Percentiles rank a stretch among this genome's conserved stretches.
Conservation (phyloP, 1,140 invertebrate genomes). For the Chironomus striatipennis region DNA sequence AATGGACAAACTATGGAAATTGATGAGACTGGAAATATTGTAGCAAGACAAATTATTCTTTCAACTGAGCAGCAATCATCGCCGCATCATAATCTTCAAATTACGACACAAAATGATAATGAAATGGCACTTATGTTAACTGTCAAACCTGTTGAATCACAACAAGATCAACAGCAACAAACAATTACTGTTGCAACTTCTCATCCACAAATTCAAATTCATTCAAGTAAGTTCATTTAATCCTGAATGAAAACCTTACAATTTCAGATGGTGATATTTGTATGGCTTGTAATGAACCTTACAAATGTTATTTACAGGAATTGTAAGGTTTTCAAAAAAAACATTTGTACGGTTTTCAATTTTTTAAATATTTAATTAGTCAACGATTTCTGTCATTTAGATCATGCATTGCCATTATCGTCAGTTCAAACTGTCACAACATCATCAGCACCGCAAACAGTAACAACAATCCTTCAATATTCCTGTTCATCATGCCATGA, state of each 20-base stretch:
- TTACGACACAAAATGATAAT: conserved; percentile 18
- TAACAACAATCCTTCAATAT: not conserved
- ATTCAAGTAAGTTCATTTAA: not conserved
- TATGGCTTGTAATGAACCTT: too few relatives aligned
- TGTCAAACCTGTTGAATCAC: not conserved
- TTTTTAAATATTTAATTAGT: not conserved
- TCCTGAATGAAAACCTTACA: not conserved
- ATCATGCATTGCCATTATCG: conserved; percentile 8
- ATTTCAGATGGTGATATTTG: too few relatives aligned
- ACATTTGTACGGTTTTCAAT: too few relatives aligned
- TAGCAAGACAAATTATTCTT: conserved; percentile 1
- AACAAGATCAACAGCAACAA: not conserved
- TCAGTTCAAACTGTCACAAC: not conserved
- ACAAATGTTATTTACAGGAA: too few relatives aligned
- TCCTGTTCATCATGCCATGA: conserved; percentile 11
- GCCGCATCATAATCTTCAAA: not conserved
- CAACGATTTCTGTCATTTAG: not conserved
- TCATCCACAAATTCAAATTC: conserved; percentile 10
- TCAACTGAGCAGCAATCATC: not conserved
- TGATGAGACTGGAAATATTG: conserved; percentile 17
- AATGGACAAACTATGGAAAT: conserved; percentile 18
- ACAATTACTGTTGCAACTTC: not conserved
- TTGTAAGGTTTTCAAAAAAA: too few relatives aligned
- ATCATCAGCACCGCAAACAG: not conserved
- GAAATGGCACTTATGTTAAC: conserved; percentile 16